Percentiles rank a stretch among this genome's conserved stretches.
These are phyloP conservation scores for Hecatera dysodea DNA, from an alignment of 2,888 invertebrate species.

Conservation along the genomic window DNA sequence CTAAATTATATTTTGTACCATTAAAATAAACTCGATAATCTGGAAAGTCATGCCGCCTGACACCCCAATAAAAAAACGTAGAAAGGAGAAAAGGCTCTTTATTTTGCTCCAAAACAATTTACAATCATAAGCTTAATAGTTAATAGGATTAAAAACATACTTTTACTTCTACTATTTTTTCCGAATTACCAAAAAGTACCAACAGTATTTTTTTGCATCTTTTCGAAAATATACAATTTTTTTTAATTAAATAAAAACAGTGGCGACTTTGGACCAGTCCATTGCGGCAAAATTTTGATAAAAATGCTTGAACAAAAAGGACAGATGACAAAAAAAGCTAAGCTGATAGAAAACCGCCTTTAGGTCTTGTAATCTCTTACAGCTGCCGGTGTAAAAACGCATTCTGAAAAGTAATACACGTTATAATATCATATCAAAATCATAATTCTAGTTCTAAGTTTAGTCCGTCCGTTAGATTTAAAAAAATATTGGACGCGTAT, in stretches of 20 bases:
- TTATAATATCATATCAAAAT: too few species aligned
- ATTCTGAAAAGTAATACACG: constrained; percentile 77
- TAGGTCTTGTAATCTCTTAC: constrained; percentile 76
- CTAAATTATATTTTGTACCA: too few species aligned
- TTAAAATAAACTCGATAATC: neutral
- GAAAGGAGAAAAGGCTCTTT: neutral
- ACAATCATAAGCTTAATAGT: too few species aligned
- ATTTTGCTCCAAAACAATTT: too few species aligned
- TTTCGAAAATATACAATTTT: neutral
- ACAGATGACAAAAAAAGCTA: constrained; percentile 52
- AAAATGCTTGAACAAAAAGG: neutral
- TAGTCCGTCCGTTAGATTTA: too few species aligned
- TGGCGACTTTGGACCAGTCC: neutral
- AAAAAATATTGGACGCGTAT: too few species aligned
- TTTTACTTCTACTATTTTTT: neutral
- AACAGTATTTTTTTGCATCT: neutral
- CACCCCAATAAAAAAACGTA: neutral
- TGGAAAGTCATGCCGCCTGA: neutral
- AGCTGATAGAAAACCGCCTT: constrained; percentile 79
- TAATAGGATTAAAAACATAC: neutral
- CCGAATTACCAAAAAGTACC: neutral
- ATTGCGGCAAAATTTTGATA: neutral
- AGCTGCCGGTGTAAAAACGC: constrained; percentile 78
- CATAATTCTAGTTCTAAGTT: too few species aligned
- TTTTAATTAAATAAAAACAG: neutral